A percentile compares a stretch with the other conserved stretches of the same genome.
These are phyloP conservation scores for Hermetia illucens DNA, from an alignment of 1,140 invertebrate species.

Conservation along the genomic window DNA sequence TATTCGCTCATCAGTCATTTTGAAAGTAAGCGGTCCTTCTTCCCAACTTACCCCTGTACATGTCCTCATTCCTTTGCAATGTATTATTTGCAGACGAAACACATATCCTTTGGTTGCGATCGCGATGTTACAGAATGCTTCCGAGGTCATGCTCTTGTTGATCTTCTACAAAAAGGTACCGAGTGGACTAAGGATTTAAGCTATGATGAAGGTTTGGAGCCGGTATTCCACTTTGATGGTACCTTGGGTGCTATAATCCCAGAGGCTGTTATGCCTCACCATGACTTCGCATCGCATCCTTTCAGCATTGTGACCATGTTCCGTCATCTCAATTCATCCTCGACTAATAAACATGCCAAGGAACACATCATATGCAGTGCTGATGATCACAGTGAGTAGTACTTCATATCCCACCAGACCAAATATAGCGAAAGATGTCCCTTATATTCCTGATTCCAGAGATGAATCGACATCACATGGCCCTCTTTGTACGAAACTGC, in stretches of 20 bases:
- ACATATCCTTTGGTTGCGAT: constrained; percentile 30
- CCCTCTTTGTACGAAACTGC: constrained; percentile 92
- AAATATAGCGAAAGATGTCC: background rate
- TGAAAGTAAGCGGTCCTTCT: constrained; percentile 24
- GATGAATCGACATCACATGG: constrained; percentile 98
- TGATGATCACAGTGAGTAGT: constrained; percentile 82
- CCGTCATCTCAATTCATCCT: constrained; percentile 24
- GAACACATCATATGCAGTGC: constrained; percentile 92
- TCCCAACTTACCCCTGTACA: no score
- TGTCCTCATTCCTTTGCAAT: no score
- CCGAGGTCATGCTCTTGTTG: constrained; percentile 35
- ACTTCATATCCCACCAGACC: background rate
- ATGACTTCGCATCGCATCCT: constrained; percentile 32
- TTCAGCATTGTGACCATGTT: constrained; percentile 91
- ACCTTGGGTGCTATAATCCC: constrained; percentile 77
- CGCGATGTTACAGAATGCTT: constrained; percentile 32
- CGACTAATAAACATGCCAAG: constrained; percentile 71
- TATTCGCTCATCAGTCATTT: constrained; percentile 19
- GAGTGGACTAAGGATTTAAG: constrained; percentile 79
- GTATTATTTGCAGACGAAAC: constrained; percentile 23
- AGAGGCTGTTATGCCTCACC: constrained; percentile 39
- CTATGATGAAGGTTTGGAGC: constrained; percentile 82
- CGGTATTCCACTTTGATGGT: constrained; percentile 91
- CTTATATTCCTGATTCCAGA: no score
- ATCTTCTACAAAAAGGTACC: constrained; percentile 69